These are phyloP conservation scores for Ammospiza nelsoni DNA, from an alignment of 2,113 vertebrate genomes.

Conservation along the genomic window DNA sequence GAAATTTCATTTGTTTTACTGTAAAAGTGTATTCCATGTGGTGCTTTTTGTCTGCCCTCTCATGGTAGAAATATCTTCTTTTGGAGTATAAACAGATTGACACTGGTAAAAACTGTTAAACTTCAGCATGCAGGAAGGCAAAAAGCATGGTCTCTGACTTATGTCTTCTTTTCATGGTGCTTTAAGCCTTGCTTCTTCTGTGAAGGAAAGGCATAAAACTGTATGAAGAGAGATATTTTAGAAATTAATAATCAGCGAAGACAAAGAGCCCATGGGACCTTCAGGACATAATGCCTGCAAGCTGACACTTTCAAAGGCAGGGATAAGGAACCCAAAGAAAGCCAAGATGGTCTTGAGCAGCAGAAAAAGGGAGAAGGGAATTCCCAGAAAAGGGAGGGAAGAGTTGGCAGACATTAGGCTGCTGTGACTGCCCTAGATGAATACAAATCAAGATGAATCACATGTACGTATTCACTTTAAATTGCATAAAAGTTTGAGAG, in stretches of 20 bases:
- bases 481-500: neutral
- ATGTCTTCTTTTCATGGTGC: neutral
- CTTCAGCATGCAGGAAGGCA: neutral
- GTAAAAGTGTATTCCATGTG: neutral
- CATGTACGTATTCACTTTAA: neutral
- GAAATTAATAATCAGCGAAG: neutral
- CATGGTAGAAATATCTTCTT: neutral
- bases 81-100: neutral
- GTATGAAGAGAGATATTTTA: neutral
- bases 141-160: neutral
- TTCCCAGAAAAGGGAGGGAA: conserved; percentile 50
- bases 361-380: neutral
- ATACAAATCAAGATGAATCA: conserved; percentile 44
- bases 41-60: neutral
- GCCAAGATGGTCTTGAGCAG: neutral
- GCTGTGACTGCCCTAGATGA: neutral
- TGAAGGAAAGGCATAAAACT: neutral
- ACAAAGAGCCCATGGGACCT: neutral
- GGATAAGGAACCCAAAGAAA: neutral
- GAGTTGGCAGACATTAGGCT: conserved; percentile 13
- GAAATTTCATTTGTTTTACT: neutral
- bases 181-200: neutral
- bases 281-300: neutral
- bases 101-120: neutral
- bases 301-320: neutral